phyloP scores from a whole-genome alignment of 2,888 invertebrate species.

The Ichneumon xanthorius region DNA sequence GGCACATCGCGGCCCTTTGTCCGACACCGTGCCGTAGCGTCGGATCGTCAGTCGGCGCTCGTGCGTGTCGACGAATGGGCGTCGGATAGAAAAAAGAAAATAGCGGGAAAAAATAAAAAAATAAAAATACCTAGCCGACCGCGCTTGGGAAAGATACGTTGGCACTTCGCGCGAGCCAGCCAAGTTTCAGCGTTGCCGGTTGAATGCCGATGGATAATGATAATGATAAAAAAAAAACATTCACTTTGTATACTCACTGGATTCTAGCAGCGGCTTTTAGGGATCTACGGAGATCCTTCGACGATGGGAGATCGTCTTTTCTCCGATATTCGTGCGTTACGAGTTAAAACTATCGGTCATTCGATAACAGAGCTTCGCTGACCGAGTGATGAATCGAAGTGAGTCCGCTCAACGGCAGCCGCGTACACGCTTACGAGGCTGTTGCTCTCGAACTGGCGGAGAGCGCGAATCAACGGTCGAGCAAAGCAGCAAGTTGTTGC shows the following conservation, averaged over 20 bases:
- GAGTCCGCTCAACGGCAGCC: constrained; percentile 31
- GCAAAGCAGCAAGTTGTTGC: constrained; percentile 33
- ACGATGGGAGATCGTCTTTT: not conserved
- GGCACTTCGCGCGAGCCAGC: constrained; percentile 12
- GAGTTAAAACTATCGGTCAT: not conserved
- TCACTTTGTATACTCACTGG: constrained; percentile 53
- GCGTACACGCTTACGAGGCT: constrained; percentile 60
- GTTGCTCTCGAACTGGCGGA: constrained; percentile 68
- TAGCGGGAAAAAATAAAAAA: constrained; percentile 1
- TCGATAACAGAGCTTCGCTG: not conserved
- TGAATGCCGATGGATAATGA: constrained; percentile 35
- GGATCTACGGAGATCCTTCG: constrained; percentile 29
- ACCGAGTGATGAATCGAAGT: not conserved
- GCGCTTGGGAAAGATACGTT: constrained; percentile 31
- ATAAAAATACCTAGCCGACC: not conserved
- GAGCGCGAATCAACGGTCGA: constrained; percentile 60
- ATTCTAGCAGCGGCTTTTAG: constrained; percentile 5
- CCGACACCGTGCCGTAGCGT: not conserved
- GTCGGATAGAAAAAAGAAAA: not conserved
- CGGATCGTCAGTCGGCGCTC: constrained; percentile 1
- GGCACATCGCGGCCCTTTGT: not conserved
- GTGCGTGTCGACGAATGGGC: not conserved
- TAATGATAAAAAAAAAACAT: constrained; percentile 9
- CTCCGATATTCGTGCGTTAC: not conserved
- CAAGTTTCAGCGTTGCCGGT: constrained; percentile 13